These are phyloP conservation scores for Lagorchestes hirsutus DNA, from an alignment of 2,797 vertebrate species.

Conservation along the genomic window DNA sequence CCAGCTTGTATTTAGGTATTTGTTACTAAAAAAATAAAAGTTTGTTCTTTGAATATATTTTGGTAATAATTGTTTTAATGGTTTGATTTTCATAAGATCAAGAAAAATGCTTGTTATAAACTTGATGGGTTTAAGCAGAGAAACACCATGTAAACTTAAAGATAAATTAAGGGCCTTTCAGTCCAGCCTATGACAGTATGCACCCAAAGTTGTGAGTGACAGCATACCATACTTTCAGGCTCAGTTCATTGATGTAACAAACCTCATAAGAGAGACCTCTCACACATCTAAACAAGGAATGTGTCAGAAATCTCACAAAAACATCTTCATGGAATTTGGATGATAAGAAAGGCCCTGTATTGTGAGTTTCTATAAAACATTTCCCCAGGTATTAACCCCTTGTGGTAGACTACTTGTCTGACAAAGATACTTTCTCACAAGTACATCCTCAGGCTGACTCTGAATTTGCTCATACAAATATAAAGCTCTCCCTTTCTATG, in stretches of 20 bases:
- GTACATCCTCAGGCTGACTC: not conserved
- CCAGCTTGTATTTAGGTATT: not conserved
- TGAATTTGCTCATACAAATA: not conserved
- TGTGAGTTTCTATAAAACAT: not conserved
- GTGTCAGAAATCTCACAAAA: not conserved
- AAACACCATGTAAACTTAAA: not conserved
- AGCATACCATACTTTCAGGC: not conserved
- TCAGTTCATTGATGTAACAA: not conserved
- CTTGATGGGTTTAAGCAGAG: too few relatives aligned
- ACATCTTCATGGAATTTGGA: not conserved
- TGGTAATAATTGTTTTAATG: not conserved
- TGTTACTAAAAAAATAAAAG: not conserved
- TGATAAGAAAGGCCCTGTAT: not conserved
- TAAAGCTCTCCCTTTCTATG: not conserved
- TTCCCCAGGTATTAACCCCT: not conserved
- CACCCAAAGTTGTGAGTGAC: slow-evolving; percentile 12
- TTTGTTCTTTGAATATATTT: not conserved
- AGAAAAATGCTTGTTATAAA: not conserved
- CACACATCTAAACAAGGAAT: not conserved
- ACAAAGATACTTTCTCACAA: not conserved
- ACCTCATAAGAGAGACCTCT: not conserved
- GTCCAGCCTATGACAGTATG: not conserved
- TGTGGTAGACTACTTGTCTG: not conserved
- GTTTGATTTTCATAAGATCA: not conserved
- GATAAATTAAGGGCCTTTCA: not conserved